Percentiles rank a stretch among this genome's conserved stretches.
These are phyloP conservation scores for Hippocampus comes DNA, from an alignment of 2,113 vertebrate species.

Conservation along the genomic window DNA sequence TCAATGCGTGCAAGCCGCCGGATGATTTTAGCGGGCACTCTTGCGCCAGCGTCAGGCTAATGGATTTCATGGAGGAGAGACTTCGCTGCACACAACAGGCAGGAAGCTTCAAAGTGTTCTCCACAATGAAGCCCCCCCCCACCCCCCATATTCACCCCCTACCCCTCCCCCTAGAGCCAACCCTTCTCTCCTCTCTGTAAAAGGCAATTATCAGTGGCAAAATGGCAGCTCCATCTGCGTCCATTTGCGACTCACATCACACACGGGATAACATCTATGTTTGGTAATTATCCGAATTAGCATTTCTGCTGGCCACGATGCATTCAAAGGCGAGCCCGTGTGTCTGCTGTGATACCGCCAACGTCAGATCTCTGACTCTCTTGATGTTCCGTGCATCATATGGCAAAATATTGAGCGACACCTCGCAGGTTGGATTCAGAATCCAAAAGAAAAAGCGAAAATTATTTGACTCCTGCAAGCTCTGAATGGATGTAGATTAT, in stretches of 20 bases:
- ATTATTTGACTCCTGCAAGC: background rate
- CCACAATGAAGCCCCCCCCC: conserved; percentile 52
- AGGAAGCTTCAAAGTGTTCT: conserved; percentile 54
- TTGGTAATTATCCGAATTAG: conserved; percentile 67
- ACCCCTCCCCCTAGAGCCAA: conserved; percentile 2
- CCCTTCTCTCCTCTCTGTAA: conserved; percentile 35
- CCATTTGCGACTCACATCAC: conserved; percentile 58
- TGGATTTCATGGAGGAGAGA: conserved; percentile 62
- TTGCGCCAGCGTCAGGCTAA: conserved; percentile 47
- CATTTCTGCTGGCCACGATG: conserved; percentile 52
- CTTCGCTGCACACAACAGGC: conserved; percentile 35
- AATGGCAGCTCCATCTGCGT: conserved; percentile 52
- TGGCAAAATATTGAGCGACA: conserved; percentile 1
- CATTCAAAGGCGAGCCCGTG: conserved; percentile 49
- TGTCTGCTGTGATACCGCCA: conserved; percentile 35
- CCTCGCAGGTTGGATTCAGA: background rate
- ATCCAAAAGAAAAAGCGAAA: conserved; percentile 9
- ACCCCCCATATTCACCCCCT: conserved; percentile 7
- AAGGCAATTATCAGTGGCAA: conserved; percentile 55
- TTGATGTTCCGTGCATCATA: conserved; percentile 48
- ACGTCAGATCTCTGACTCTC: conserved; percentile 35
- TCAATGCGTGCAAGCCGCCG: conserved; percentile 30
- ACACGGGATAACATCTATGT: conserved; percentile 53
- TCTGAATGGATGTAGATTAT: background rate
- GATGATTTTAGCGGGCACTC: conserved; percentile 39